Percentiles rank a stretch among this genome's conserved stretches.
phyloP scores from a whole-genome alignment of 2,113 vertebrate genomes.

The Gobio gobio region DNA sequence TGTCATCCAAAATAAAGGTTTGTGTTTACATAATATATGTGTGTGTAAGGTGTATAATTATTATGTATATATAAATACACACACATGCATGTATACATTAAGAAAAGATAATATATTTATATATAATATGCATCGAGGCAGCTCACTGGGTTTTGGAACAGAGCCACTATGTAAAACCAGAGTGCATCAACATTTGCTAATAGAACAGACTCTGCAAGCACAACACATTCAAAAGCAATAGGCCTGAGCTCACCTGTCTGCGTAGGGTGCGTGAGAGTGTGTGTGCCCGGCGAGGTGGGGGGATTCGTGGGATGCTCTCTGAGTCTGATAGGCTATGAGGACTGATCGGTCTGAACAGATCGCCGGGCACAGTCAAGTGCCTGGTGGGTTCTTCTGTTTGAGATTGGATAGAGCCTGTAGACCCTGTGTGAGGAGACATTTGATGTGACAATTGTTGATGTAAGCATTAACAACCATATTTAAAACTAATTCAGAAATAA shows the following conservation, averaged over 20 bases:
- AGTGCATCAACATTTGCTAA: background rate
- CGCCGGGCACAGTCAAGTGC: conserved; percentile 81
- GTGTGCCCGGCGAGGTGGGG: conserved; percentile 80
- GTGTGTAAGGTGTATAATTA: too few relatives aligned
- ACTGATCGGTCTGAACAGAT: conserved; percentile 81
- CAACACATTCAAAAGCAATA: background rate
- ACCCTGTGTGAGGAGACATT: conserved; percentile 76
- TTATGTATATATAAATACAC: too few relatives aligned
- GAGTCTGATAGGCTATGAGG: conserved; percentile 76
- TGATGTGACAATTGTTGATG: background rate
- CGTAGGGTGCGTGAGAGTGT: conserved; percentile 87
- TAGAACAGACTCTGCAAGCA: background rate
- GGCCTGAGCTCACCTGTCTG: conserved; percentile 85
- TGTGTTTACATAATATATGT: too few relatives aligned
- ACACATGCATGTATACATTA: too few relatives aligned
- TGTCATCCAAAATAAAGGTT: too few relatives aligned
- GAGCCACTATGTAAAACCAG: background rate
- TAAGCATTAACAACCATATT: background rate
- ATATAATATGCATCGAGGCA: background rate
- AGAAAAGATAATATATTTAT: too few relatives aligned
- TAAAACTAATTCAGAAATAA: background rate
- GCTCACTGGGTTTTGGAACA: background rate
- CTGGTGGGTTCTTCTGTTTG: conserved; percentile 80
- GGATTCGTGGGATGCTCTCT: conserved; percentile 79
- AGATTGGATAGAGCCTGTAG: conserved; percentile 82